Evolutionary conservation across 1,140 invertebrate species (phyloP), one percentile per base, ranked within the genome.

Genomic region (Macrobrachium rosenbergii): DNA sequence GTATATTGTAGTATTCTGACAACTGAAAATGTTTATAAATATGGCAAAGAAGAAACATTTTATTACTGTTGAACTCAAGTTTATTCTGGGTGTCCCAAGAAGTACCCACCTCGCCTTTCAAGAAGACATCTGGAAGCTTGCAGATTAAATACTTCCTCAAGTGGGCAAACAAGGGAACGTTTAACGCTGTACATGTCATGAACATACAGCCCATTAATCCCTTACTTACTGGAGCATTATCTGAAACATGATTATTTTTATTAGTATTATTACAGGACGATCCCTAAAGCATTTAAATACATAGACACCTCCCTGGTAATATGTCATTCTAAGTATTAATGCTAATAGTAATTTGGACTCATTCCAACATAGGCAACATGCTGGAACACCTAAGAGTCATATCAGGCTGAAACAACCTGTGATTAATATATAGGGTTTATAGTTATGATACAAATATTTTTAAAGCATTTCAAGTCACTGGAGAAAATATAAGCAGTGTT

Each of bases 161-260:
- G 88, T 92, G 91, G 69, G 91, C 91, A 67, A 93, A 88, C 23
- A 93, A 90, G 62, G 93, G 93, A 64, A 93, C 91, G 90, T 93
- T 92, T 17, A 93, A 90, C 72, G 92, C 92, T 64, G 92, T 92
- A 81, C 92, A 93, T 69, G 93, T 92, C 28, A 93, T 81, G 87
- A 93, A 92, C 90, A 93, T 91, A 43, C 90, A 91, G 28, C 92
- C 92, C 90, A 93, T 90, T 21, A 93, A 89, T 23, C 92, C 92
- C 89, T 93, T 93, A 17, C 92, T 92, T 52, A 93, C 92, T 72
- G 93, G 93, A 75, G 92, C 92, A 90, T 92, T 92, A 90, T 93
- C 93, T 93, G 89, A 28, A 91, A 91, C 82, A 85, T 82, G 90
- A 88, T 69, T 62, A 37, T 37, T 45, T 11, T 5, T 43, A 64